Base-by-base conservation (phyloP, 2,113 vertebrate genomes). In the Acrocephalus arundinaceus region DNA sequence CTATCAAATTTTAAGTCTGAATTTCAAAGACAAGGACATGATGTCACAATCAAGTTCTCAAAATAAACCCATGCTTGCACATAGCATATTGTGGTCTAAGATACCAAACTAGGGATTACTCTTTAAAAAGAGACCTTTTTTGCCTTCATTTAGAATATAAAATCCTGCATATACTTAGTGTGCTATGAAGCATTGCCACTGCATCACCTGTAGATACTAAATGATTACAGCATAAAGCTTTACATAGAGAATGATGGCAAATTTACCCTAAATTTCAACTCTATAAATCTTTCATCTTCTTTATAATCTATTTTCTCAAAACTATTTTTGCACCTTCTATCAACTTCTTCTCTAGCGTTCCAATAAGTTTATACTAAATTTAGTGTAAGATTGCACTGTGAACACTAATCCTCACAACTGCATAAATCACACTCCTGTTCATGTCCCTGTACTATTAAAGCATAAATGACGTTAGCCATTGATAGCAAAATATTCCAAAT, bases 381-480 rank as follows among this genome's bases (percentile, higher is more conserved):
- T 55, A 61, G 13, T 15, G 31, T 30, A 33, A 79, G 23, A 55
- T 2, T 21, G 51, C 31, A 61, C 46, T 33, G 16, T 18, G 71
- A 89, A 66, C 37, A 33, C 37, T 49, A 49, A 58, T 76, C 46
- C 63, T 66, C 33, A 55, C 25, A 62, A 49, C 37, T n/a, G 13
- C 46, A 31, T 22, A 59, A 93, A 91, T 59, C 21, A 75, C 11
- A 21, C 19, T 73, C 51, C 62, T 33, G 23, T 24, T 87, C 15
- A 12, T 1, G 11, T 45, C 31, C 23, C 57, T 46, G 8, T 27
- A 62, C 22, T 71, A 57, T 27, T 46, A 46, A 51, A 23, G 41
- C 35, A 41, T 20, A 24, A 67, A 67, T 0, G 0, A 11, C 0
- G 0, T 22, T 33, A 92, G 51, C 5, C 28, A 57, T 10, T 20